Percentiles rank a stretch among this genome's conserved stretches.
Evolutionary conservation across 2,888 invertebrate genomes (phyloP).

Genomic region (Dicyrtoma fusca): DNA sequence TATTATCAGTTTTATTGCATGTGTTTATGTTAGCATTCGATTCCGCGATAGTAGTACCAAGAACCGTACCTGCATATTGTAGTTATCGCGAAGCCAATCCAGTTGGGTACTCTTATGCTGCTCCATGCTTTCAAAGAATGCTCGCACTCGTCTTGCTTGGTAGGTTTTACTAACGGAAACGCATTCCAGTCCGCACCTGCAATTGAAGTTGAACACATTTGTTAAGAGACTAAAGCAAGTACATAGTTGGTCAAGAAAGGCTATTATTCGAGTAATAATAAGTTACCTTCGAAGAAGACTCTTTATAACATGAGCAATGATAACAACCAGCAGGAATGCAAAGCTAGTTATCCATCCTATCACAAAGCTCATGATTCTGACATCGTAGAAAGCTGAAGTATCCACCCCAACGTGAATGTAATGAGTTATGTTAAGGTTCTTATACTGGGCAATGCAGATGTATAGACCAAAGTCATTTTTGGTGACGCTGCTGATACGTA

Average conservation of each 20-base stretch:
- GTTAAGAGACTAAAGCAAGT: too few species aligned
- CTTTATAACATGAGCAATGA: constrained; percentile 76
- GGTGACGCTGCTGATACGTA: constrained; percentile 71
- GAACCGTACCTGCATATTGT: constrained; percentile 75
- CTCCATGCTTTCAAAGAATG: constrained; percentile 87
- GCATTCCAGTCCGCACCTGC: constrained; percentile 52
- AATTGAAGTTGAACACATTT: constrained; percentile 2
- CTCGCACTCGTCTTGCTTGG: constrained; percentile 79
- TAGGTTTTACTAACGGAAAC: constrained; percentile 41
- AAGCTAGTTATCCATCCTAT: constrained; percentile 80
- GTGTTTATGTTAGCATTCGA: background rate
- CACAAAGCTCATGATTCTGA: constrained; percentile 80
- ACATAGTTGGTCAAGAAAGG: too few species aligned
- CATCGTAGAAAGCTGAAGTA: constrained; percentile 79
- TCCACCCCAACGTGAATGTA: constrained; percentile 80
- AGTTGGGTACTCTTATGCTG: constrained; percentile 86
- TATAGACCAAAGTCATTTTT: constrained; percentile 78
- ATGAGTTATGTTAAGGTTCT: constrained; percentile 73
- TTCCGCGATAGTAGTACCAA: background rate
- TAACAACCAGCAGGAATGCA: constrained; percentile 76
- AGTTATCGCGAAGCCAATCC: constrained; percentile 86
- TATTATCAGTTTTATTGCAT: background rate
- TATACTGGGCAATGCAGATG: constrained; percentile 81
- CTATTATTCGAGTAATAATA: too few species aligned
- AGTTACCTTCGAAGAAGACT: constrained; percentile 72